Conservation (phyloP, 2,888 invertebrate genomes). For the Ethmia dodecea region DNA sequence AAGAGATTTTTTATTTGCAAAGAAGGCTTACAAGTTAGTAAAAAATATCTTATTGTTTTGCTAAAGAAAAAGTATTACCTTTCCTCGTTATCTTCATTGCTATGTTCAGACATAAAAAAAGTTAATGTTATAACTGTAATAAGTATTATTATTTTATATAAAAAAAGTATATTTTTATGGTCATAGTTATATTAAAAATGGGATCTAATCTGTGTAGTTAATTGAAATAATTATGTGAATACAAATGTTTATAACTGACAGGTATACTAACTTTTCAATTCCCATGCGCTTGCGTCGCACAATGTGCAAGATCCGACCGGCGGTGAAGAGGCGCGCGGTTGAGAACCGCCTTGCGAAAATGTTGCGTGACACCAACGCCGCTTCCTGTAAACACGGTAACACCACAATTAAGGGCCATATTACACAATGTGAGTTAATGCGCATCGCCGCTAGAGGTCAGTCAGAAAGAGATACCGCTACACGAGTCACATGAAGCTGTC, state of each 20-base stretch:
- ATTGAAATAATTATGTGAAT: too few species aligned
- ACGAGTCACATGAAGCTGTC: too few species aligned
- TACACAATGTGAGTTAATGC: too few species aligned
- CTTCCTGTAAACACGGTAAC: constrained; percentile 80
- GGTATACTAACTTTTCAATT: constrained; percentile 75
- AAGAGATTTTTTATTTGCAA: neutral
- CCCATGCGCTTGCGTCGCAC: constrained; percentile 83
- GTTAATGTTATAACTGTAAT: constrained; percentile 1
- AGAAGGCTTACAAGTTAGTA: neutral
- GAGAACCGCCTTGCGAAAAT: constrained; percentile 83
- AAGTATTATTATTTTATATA: too few species aligned
- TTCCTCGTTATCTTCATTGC: constrained; percentile 50
- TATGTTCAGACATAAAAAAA: constrained; percentile 47
- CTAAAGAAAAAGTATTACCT: constrained; percentile 42
- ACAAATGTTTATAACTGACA: neutral
- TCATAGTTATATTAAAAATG: neutral
- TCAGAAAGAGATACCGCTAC: too few species aligned
- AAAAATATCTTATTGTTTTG: too few species aligned
- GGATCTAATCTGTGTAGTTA: too few species aligned
- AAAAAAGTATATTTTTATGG: too few species aligned
- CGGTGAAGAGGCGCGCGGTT: constrained; percentile 83
- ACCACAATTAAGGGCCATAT: too few species aligned
- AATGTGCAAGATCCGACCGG: constrained; percentile 89
- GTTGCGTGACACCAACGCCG: constrained; percentile 80
- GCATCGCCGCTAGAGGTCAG: too few species aligned